Base-by-base conservation (phyloP, 2,888 invertebrate genomes). In the Pachycephus smyrnensis region DNA sequence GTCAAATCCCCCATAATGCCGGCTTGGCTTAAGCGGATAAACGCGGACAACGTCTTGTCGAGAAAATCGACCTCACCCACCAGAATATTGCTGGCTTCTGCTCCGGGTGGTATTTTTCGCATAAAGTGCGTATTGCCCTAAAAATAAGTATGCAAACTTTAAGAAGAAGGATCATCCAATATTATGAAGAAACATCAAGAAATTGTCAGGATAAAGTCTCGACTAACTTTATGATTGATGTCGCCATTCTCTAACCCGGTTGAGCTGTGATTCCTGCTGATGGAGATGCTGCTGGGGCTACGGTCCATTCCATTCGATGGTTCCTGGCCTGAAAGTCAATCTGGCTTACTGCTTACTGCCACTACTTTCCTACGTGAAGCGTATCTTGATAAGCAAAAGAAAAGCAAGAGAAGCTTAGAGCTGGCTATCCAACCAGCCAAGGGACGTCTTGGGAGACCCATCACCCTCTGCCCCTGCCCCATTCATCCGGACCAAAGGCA, bases 11-110 rank as follows among this genome's bases (percentile, higher is more conserved):
- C 99, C 93, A 99, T 95, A 84, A 97, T 95, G 11, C 95, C 94
- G 4, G 98, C 97, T 83, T 96, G 95, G 89, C 96, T 96, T 79
- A 99, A 94, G 80, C 99, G 95, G 79, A 99, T 95, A 90, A 99
- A 99, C 55, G 97, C 98, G 77, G 98, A 96, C 78, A 99, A 92
- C 12, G 98, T 96, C 92, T 98, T 97, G 82, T 97, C 97, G 76
- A 99, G 94, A 89, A 98, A 98, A 91, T 98, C 98, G 12, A 99
- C 97, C 93, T 99, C 99, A 33, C 99, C 99, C 0, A 99, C 98
- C 78, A 99, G 93, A 85, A 99, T 99, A 90, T 99, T 99, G 80
- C 98, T 98, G 1, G 99, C 98, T 92, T 99, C 99, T 1, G 99
- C 97, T 30, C 98, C 99, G 0, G 95, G 95, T 23, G 99, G 99